These are phyloP conservation scores for Brachionus plicatilis DNA, from an alignment of 1,140 invertebrate genomes.

Conservation along the genomic window DNA sequence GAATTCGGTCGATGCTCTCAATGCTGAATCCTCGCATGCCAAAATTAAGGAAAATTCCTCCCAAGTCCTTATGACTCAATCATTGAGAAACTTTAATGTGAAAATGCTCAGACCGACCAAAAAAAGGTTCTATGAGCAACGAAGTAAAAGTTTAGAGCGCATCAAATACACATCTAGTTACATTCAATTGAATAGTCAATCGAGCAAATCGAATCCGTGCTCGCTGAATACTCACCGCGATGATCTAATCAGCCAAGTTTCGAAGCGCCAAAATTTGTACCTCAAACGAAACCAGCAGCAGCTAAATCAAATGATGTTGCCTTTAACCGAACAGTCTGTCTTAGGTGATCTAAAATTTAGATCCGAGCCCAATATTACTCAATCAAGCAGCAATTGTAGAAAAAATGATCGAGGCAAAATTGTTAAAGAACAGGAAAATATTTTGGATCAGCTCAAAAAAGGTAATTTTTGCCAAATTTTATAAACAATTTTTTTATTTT, in stretches of 20 bases:
- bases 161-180: conserved; percentile 20
- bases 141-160: conserved; percentile 17
- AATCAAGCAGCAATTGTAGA: background rate
- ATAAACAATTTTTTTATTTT: background rate
- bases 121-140: conserved; percentile 9
- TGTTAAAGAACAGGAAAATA: background rate
- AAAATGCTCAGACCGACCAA: background rate
- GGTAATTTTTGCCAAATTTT: background rate
- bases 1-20: background rate
- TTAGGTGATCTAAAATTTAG: background rate
- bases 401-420: background rate
- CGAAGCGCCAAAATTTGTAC: conserved; percentile 16
- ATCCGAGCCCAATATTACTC: background rate
- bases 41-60: background rate
- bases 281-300: background rate
- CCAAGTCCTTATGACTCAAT: background rate
- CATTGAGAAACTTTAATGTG: background rate
- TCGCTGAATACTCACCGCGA: background rate
- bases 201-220: background rate
- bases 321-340: background rate
- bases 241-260: background rate
- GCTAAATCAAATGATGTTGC: background rate
- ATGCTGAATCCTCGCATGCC: background rate
- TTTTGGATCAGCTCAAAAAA: conserved; percentile 9
- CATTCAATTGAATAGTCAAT: background rate